Evolutionary conservation across 2,888 invertebrate species (phyloP).

Genomic region (Chymomyza caudatula): DNA sequence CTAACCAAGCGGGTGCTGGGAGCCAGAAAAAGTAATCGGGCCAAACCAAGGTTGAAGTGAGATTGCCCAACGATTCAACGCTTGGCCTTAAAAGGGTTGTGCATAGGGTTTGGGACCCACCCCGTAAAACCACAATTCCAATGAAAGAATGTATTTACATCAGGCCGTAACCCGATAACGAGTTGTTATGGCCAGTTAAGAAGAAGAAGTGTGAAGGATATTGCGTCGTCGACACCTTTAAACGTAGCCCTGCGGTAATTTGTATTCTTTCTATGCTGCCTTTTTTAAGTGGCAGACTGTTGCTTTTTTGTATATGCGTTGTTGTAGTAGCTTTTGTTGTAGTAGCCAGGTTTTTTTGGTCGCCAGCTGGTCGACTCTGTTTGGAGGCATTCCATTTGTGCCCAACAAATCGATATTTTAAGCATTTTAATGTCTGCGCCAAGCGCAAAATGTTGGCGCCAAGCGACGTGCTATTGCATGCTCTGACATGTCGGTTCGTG

Average conservation of each 20-base stretch:
- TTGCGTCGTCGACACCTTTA: not conserved
- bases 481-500: conserved; percentile 33
- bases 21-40: no score
- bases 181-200: no score
- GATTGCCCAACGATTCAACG: no score
- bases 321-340: not conserved
- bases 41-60: no score
- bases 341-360: not conserved
- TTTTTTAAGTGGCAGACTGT: conserved; percentile 67
- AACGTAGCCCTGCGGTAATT: not conserved
- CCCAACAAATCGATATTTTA: conserved; percentile 66
- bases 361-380: conserved; percentile 12
- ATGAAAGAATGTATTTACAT: no score
- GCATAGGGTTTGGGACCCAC: no score
- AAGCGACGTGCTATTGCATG: no score
- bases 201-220: not conserved
- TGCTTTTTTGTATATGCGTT: conserved; percentile 55
- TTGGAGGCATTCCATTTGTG: conserved; percentile 49
- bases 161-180: no score
- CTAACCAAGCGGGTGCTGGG: no score
- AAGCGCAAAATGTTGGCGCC: conserved; percentile 70
- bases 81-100: no score
- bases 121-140: no score
- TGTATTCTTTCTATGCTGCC: conserved; percentile 2
- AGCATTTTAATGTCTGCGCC: conserved; percentile 71